Percentiles rank a stretch among this genome's conserved stretches.
Conservation (phyloP, 2,113 vertebrate species). For the Nibea albiflora region DNA sequence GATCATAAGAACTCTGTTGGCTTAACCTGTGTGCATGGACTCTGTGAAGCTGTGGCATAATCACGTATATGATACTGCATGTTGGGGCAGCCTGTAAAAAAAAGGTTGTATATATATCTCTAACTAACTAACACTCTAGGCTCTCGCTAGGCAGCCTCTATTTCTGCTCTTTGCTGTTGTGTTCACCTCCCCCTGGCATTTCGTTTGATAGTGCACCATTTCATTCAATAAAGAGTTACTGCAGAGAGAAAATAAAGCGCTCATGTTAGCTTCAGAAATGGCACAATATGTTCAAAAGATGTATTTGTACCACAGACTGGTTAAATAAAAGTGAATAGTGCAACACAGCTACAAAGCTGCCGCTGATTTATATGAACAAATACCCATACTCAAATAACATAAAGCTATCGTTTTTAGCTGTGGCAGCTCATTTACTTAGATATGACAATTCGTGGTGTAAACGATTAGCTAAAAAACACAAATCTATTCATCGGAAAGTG, state of each 20-base stretch:
- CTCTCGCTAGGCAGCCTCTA: background rate
- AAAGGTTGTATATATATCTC: background rate
- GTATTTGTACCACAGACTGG: background rate
- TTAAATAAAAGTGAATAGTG: background rate
- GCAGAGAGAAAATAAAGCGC: background rate
- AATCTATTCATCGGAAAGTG: background rate
- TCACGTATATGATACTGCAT: no score
- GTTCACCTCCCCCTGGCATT: background rate
- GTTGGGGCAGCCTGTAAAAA: background rate
- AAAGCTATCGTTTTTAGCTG: no score
- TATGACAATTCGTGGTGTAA: background rate
- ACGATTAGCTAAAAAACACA: background rate
- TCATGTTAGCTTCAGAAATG: background rate
- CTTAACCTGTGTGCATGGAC: background rate
- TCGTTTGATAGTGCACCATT: background rate
- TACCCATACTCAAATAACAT: no score
- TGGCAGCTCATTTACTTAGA: no score
- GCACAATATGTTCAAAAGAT: background rate
- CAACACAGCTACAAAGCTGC: background rate
- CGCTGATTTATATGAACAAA: no score
- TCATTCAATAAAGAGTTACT: background rate
- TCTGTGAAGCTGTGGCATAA: background rate
- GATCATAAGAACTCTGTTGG: background rate
- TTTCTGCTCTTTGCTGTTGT: background rate
- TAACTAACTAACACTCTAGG: background rate